Conservation (phyloP, 2,888 invertebrate genomes). For the Megaustenia siamemsis region DNA sequence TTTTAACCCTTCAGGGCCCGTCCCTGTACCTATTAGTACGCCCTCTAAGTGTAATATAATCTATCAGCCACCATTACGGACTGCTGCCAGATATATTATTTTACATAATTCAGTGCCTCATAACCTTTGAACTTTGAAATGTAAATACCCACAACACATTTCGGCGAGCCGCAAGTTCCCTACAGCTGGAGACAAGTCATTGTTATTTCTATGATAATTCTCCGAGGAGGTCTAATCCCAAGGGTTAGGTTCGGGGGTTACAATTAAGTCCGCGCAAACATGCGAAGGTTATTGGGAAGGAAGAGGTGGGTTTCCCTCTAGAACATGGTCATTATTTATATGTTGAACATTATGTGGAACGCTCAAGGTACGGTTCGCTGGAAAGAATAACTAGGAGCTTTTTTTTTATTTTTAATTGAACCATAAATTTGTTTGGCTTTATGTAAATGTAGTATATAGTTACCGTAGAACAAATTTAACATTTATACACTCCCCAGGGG, state of each 20-base stretch:
- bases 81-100: not conserved
- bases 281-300: too few species aligned
- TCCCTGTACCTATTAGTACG: too few species aligned
- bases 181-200: not conserved
- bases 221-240: not conserved
- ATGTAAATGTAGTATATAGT: too few species aligned
- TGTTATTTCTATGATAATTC: slow-evolving; percentile 6
- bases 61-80: not conserved
- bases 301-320: not conserved
- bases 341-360: not conserved
- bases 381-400: not conserved
- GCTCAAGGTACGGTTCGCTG: not conserved
- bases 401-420: too few species aligned
- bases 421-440: too few species aligned
- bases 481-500: too few species aligned
- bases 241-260: too few species aligned
- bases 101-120: not conserved
- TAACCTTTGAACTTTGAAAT: not conserved
- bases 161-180: not conserved
- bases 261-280: not conserved
- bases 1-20: too few species aligned
- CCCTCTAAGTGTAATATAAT: too few species aligned
- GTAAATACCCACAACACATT: not conserved
- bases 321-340: not conserved
- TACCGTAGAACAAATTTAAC: too few species aligned